Base-by-base conservation (phyloP, 2,888 invertebrate genomes). In the Pheosia gnoma region DNA sequence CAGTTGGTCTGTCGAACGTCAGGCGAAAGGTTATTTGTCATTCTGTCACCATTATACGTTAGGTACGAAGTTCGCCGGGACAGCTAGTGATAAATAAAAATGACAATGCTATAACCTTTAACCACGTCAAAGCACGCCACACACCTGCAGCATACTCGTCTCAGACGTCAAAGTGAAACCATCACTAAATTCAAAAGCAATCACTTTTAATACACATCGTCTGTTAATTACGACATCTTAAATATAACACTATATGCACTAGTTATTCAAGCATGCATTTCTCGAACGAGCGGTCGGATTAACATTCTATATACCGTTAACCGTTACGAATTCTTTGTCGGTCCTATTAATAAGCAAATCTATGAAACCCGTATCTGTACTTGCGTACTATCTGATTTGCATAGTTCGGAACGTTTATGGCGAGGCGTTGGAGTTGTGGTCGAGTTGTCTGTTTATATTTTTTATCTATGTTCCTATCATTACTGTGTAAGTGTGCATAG, bases 341-440 rank as follows among this genome's bases (percentile, higher is more conserved):
- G 88, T 82, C 82, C 87, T 89, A 86, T 88, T 90, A 89, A 88
- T 88, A 89, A 85, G 86, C 82, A 85, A 88, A 88, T 89, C 86
- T 88, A 85, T 84, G 87, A 83, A 87, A 84, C 86, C 86, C 67
- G 81, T 78, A 76, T 73, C 70, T 57, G 77, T 74, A 79, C 74
- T 75, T 68, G 74, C 69, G 64, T 68, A 57, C 45, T 45, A 57
- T 57, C 57, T 57, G 57, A 57, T 57, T 45, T 57, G 57, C 43
- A 57, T 45, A 57, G 45, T 57, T 57, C 10, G n/a, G 36, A 36
- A 36, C 36, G 25, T 45, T 45, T 57, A 51, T 51, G 51, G 51
- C 13, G 51, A 51, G 25, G 8, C 25, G 25, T 51, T 51, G 25
- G 25, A 25, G 51, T 6, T 51, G 51, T 25, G 25, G 51, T 4